Evolutionary conservation across 1,140 invertebrate genomes (phyloP).

Genomic region (Neodiprion virginianus): DNA sequence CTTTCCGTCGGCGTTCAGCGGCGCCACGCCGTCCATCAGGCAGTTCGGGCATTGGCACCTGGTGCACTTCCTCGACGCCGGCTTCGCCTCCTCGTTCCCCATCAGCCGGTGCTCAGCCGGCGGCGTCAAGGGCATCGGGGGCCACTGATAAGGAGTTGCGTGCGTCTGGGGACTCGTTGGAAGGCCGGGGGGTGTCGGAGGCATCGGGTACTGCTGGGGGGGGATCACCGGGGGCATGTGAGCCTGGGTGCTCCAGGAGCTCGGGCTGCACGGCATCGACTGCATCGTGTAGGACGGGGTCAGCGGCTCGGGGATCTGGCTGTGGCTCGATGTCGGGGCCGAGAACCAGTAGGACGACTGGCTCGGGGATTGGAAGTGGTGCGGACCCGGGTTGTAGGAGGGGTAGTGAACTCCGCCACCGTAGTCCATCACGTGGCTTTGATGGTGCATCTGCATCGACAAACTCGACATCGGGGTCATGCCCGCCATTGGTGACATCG

Average conservation of each 20-base stretch:
- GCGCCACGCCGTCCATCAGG: conserved; percentile 67
- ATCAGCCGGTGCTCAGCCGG: conserved; percentile 29
- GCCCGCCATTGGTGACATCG: conserved; percentile 44
- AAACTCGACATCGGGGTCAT: conserved; percentile 43
- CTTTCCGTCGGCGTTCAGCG: conserved; percentile 68
- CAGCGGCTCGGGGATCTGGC: conserved; percentile 37
- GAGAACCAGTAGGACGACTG: conserved; percentile 43
- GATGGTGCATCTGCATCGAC: conserved; percentile 42
- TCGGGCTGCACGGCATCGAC: conserved; percentile 27
- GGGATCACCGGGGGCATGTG: conserved; percentile 28
- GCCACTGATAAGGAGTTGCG: conserved; percentile 38
- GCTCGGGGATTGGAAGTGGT: conserved; percentile 22
- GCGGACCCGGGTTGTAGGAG: conserved; percentile 34
- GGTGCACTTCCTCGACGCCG: conserved; percentile 54
- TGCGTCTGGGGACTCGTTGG: conserved; percentile 35
- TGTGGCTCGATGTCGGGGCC: conserved; percentile 23
- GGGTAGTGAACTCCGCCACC: conserved; percentile 37
- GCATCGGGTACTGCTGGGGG: conserved; percentile 43
- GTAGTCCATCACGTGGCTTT: conserved; percentile 40
- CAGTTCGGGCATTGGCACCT: conserved; percentile 78
- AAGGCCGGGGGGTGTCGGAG: conserved; percentile 39
- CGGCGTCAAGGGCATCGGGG: conserved; percentile 38
- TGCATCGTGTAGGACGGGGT: conserved; percentile 40
- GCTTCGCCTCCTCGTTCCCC: conserved; percentile 19
- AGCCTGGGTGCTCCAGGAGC: conserved; percentile 36